Evolutionary conservation across 2,113 vertebrate species (phyloP).

Genomic region (Falcunculus frontatus): DNA sequence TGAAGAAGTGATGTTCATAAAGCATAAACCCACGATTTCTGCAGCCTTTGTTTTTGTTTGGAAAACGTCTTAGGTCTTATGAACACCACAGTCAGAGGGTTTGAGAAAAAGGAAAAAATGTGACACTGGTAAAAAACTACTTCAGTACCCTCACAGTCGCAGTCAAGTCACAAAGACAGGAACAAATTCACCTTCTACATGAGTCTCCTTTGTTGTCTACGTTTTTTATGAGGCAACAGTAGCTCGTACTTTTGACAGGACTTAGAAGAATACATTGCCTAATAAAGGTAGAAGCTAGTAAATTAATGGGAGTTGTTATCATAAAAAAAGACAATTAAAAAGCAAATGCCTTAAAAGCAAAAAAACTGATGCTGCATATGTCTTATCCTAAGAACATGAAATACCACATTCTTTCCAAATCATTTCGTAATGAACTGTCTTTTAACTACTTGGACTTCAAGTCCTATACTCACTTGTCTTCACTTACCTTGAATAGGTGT

Average conservation of each 20-base stretch:
- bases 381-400: not conserved
- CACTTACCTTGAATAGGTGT: not conserved
- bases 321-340: not conserved
- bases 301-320: not conserved
- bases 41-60: not conserved
- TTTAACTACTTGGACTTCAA: not conserved
- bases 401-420: not conserved
- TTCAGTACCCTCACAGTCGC: rapidly evolving
- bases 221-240: not conserved
- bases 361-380: not conserved
- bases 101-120: not conserved
- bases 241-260: not conserved
- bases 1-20: not conserved
- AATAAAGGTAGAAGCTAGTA: not conserved
- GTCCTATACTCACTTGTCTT: not conserved
- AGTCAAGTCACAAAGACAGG: not conserved
- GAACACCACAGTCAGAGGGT: not conserved
- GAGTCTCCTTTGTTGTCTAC: not conserved
- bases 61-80: not conserved
- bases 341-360: not conserved
- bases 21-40: not conserved
- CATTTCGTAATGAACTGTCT: not conserved
- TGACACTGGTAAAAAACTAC: not conserved
- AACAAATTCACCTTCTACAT: not conserved
- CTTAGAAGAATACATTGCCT: not conserved